Percentiles rank a stretch among this genome's conserved stretches.
Evolutionary conservation across 2,113 vertebrate genomes (phyloP).

Genomic region (Mustela lutreola): DNA sequence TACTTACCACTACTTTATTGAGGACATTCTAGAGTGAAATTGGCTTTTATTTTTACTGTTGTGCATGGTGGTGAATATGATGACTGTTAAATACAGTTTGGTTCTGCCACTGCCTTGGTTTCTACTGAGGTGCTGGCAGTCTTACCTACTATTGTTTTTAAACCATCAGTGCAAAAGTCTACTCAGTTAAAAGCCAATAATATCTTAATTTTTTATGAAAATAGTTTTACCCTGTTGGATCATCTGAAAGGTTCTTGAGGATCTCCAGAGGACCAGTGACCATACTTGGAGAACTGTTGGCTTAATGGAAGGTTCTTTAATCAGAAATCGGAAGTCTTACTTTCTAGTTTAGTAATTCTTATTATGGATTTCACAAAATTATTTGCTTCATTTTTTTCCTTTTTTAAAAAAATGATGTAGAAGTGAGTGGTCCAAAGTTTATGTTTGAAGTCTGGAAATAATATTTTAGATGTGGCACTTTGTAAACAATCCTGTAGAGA

Average conservation of each 20-base stretch:
- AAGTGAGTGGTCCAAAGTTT: conserved; percentile 8
- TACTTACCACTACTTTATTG: background rate
- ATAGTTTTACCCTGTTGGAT: background rate
- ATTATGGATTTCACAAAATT: conserved; percentile 5
- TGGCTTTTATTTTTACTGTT: background rate
- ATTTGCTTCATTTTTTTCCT: background rate
- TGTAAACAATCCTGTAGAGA: background rate
- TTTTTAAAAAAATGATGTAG: conserved; percentile 30
- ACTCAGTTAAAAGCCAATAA: background rate
- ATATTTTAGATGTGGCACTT: background rate
- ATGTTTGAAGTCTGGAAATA: background rate
- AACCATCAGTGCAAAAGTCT: background rate
- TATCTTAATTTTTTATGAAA: conserved; percentile 45
- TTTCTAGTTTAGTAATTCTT: conserved; percentile 36
- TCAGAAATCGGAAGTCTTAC: background rate
- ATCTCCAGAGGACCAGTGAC: background rate
- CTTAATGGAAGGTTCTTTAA: conserved; percentile 32
- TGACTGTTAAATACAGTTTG: background rate
- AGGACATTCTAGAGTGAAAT: background rate
- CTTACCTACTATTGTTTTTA: conserved; percentile 9
- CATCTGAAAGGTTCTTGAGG: background rate
- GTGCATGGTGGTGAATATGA: background rate
- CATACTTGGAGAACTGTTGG: background rate
- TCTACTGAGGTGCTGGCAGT: background rate
- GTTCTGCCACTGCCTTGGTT: background rate